Evolutionary conservation across 1,140 invertebrate genomes (phyloP).

Genomic region (Cotesia typhae): DNA sequence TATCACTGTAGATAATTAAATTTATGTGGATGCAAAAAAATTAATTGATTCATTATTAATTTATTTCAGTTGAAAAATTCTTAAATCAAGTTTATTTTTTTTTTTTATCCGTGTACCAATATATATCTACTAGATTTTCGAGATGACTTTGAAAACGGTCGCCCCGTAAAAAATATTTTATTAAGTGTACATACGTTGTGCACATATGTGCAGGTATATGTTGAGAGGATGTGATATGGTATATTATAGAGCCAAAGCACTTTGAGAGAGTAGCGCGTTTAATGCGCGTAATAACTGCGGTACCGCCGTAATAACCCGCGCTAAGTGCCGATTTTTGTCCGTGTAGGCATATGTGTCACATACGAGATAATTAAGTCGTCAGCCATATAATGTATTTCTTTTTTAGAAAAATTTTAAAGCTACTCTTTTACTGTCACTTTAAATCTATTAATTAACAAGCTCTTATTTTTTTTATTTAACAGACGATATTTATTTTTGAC

Average conservation of each 20-base stretch:
- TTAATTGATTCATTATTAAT: too few species aligned
- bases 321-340: constrained; percentile 30
- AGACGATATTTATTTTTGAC: too few species aligned
- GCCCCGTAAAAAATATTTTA: neutral
- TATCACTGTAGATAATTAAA: neutral
- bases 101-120: too few species aligned
- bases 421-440: neutral
- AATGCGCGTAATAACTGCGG: constrained; percentile 33
- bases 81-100: too few species aligned
- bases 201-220: too few species aligned
- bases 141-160: constrained; percentile 10
- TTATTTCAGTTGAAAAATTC: too few species aligned
- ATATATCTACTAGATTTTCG: neutral
- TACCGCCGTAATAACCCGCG: constrained; percentile 24
- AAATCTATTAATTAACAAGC: neutral
- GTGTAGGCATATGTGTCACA: neutral
- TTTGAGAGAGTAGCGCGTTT: constrained; percentile 21
- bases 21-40: neutral
- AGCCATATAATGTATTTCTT: constrained; percentile 19
- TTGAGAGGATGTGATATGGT: too few species aligned
- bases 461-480: too few species aligned
- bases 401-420: constrained; percentile 2
- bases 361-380: constrained; percentile 29
- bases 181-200: neutral
- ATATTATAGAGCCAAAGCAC: constrained; percentile 9